Evolutionary conservation across 2,797 vertebrate species (phyloP).

Genomic region (Xenentodon cancila): DNA sequence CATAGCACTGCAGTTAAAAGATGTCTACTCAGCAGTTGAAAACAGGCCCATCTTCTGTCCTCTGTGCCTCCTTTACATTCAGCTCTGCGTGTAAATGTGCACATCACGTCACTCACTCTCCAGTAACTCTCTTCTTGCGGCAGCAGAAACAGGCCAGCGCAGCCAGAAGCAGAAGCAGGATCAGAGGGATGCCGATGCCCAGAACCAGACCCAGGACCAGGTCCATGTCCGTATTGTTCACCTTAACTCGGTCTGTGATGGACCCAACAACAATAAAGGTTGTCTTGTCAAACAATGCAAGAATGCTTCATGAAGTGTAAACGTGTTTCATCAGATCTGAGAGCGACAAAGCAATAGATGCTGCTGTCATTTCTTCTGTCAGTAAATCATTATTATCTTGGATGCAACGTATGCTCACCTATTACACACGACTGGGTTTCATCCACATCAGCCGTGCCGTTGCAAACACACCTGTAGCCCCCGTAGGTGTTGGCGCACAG

Average conservation of each 20-base stretch:
- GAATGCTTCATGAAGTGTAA: background rate
- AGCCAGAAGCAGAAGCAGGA: conserved; percentile 80
- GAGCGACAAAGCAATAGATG: too few species aligned
- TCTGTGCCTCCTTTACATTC: background rate
- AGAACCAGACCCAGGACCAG: conserved; percentile 82
- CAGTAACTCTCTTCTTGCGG: conserved; percentile 75
- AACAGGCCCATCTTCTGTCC: too few species aligned
- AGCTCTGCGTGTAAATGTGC: too few species aligned
- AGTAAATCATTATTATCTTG: too few species aligned
- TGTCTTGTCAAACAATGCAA: conserved; percentile 1
- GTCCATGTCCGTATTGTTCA: background rate
- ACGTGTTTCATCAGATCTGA: background rate
- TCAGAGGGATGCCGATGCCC: conserved; percentile 84
- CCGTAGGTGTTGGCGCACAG: conserved; percentile 86
- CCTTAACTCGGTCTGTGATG: conserved; percentile 36
- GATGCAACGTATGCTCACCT: conserved; percentile 52
- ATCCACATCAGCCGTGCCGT: conserved; percentile 77
- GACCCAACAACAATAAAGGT: background rate
- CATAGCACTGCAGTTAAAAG: background rate
- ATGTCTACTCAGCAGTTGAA: background rate
- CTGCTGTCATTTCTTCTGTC: too few species aligned
- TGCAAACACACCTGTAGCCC: conserved; percentile 85
- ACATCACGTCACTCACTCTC: conserved; percentile 76
- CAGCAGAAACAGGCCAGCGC: conserved; percentile 78
- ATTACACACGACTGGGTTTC: conserved; percentile 75